Conservation (phyloP, 2,888 invertebrate species). For the Augiades crinisus region DNA sequence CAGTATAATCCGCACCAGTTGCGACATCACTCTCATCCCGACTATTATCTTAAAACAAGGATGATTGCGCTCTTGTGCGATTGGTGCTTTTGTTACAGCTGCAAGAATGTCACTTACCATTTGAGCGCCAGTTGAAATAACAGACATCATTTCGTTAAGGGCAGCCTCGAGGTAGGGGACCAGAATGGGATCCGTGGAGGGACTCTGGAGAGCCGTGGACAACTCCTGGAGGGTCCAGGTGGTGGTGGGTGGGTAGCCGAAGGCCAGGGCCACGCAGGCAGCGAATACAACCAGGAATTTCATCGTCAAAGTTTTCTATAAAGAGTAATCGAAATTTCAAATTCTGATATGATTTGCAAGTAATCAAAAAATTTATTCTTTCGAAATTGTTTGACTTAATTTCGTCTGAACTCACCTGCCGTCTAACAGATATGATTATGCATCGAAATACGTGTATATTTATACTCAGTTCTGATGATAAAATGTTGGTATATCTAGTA, state of each 20-base stretch:
- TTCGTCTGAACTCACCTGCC: conserved; percentile 27
- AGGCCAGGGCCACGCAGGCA: conserved; percentile 40
- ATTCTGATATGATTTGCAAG: not conserved
- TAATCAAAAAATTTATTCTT: too few species aligned
- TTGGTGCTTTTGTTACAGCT: too few species aligned
- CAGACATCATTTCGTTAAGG: conserved; percentile 45
- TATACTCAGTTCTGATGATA: conserved; percentile 24
- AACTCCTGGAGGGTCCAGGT: conserved; percentile 48
- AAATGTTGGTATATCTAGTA: conserved; percentile 13
- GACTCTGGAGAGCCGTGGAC: conserved; percentile 46
- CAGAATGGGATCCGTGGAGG: conserved; percentile 43
- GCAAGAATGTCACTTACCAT: conserved; percentile 51
- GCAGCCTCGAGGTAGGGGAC: conserved; percentile 49
- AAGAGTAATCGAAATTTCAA: not conserved
- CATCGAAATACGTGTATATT: conserved; percentile 3
- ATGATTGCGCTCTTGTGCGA: too few species aligned
- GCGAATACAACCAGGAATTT: conserved; percentile 60
- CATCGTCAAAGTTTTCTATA: conserved; percentile 41
- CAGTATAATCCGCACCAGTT: too few species aligned
- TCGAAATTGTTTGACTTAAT: too few species aligned
- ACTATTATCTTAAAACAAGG: too few species aligned
- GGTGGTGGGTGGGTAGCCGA: conserved; percentile 39
- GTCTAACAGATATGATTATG: conserved; percentile 7
- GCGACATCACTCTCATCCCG: too few species aligned
- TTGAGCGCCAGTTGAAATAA: conserved; percentile 42